Conservation (phyloP, 2,797 vertebrate species). For the Urophycis tenuis region DNA sequence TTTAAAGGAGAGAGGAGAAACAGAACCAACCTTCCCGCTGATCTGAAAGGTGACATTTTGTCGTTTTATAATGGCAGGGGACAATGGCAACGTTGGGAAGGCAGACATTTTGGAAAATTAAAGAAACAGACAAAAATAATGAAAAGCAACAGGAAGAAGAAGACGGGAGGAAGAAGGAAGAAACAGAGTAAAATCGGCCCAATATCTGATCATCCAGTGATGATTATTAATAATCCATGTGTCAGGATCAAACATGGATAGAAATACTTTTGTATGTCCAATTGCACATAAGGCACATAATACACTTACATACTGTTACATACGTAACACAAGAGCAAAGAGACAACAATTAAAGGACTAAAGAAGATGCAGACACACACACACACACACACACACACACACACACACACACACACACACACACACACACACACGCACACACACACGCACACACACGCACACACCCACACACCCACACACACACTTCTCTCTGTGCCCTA, state of each 20-base stretch:
- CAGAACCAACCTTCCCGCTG: constrained; percentile 99
- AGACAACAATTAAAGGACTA: neutral
- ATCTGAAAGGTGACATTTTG: constrained; percentile 95
- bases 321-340: constrained; percentile 25
- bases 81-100: constrained; percentile 86
- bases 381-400: neutral
- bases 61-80: constrained; percentile 84
- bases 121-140: constrained; percentile 81
- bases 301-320: neutral
- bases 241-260: constrained; percentile 7
- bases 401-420: neutral
- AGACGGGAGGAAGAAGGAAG: constrained; percentile 56
- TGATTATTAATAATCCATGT: constrained; percentile 37
- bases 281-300: constrained; percentile 25
- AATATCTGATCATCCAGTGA: constrained; percentile 66
- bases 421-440: too few species aligned
- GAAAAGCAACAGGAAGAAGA: constrained; percentile 46
- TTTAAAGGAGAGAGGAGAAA: constrained; percentile 76
- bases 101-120: constrained; percentile 74
- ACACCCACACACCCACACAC: neutral
- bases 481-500: neutral
- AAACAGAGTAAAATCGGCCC: constrained; percentile 75
- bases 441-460: neutral
- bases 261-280: constrained; percentile 10
- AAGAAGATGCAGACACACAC: neutral